Conservation (phyloP, 2,888 invertebrate species). For the Lottia scabra region DNA sequence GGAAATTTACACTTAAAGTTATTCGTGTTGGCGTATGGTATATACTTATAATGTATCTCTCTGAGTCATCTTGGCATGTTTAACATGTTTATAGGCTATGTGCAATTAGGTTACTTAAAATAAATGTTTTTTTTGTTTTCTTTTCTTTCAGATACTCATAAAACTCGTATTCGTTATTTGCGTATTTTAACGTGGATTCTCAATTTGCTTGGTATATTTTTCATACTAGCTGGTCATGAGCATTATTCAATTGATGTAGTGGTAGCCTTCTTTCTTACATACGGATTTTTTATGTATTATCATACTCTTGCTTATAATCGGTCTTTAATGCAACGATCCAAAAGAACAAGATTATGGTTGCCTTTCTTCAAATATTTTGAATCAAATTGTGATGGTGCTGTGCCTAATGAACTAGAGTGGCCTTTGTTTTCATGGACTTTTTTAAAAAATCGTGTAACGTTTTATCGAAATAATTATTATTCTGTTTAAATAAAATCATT, state of each 20-base stretch:
- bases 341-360: constrained; percentile 95
- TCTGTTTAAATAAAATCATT: no score
- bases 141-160: constrained; percentile 86
- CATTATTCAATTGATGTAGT: constrained; percentile 99
- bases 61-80: not conserved
- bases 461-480: no score
- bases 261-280: constrained; percentile 97
- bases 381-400: constrained; percentile 74
- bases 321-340: constrained; percentile 78
- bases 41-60: no score
- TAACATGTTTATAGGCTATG: no score
- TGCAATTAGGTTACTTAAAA: not conserved
- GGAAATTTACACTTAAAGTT: no score
- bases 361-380: constrained; percentile 97
- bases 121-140: not conserved
- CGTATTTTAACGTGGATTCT: constrained; percentile 98
- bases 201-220: constrained; percentile 99
- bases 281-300: constrained; percentile 96
- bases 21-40: no score
- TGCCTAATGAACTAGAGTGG: constrained; percentile 89
- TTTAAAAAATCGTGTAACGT: not conserved
- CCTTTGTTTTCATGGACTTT: constrained; percentile 39
- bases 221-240: constrained; percentile 98
- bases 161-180: constrained; percentile 85
- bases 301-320: constrained; percentile 97